A percentile compares a stretch with the other conserved stretches of the same genome.
Conservation (phyloP, 2,113 vertebrate genomes). For the Apus apus region DNA sequence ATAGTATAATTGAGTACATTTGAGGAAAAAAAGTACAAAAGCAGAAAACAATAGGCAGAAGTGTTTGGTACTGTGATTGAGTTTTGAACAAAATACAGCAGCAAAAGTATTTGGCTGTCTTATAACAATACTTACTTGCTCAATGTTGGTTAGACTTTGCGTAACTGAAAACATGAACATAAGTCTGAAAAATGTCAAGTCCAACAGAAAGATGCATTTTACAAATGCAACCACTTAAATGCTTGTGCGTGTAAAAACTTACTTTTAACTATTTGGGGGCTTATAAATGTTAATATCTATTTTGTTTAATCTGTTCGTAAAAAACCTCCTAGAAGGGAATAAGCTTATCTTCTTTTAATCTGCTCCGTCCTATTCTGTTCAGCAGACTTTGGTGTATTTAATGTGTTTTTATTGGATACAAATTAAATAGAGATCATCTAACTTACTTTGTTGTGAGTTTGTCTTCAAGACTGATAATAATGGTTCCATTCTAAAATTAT, state of each 20-base stretch:
- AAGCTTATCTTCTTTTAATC: background rate
- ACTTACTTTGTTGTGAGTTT: background rate
- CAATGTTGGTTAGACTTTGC: background rate
- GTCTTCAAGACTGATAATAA: background rate
- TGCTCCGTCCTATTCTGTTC: background rate
- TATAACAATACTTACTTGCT: background rate
- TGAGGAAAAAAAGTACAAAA: background rate
- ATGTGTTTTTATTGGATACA: background rate
- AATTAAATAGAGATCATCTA: background rate
- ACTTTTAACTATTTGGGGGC: background rate
- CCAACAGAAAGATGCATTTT: background rate
- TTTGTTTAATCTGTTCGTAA: background rate
- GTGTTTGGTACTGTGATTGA: background rate
- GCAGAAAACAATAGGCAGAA: background rate
- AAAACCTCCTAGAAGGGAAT: background rate
- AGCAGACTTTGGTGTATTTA: background rate
- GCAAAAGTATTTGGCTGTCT: background rate
- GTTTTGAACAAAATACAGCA: background rate
- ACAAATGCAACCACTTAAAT: background rate
- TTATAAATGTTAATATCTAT: background rate
- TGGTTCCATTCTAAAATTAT: conserved; percentile 9
- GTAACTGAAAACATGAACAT: background rate
- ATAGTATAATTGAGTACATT: background rate
- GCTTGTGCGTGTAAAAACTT: background rate
- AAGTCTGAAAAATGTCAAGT: background rate